These are phyloP conservation scores for Gila robusta DNA, from an alignment of 2,797 vertebrate species.

Conservation along the genomic window DNA sequence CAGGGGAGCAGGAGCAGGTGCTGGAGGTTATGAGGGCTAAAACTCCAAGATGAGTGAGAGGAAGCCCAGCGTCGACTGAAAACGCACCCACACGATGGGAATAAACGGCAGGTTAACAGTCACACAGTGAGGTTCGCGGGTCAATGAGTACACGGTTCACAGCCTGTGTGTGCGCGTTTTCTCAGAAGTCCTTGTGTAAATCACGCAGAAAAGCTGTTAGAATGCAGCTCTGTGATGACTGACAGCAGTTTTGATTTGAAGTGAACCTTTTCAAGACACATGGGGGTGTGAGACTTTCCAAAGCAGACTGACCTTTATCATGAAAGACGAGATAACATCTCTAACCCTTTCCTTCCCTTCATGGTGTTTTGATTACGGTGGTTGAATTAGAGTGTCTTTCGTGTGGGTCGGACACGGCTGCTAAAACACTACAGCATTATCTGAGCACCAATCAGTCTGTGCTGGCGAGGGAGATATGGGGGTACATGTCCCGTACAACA, in stretches of 20 bases:
- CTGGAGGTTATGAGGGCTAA: slow-evolving; percentile 41
- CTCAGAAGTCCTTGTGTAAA: slow-evolving; percentile 22
- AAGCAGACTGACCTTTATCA: slow-evolving; percentile 45
- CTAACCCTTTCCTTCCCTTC: slow-evolving; percentile 51
- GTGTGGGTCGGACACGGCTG: slow-evolving; percentile 63
- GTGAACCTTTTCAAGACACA: slow-evolving; percentile 55
- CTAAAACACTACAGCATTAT: slow-evolving; percentile 70
- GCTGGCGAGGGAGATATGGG: slow-evolving; percentile 42
- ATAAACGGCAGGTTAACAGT: slow-evolving; percentile 35
- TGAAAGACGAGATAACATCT: slow-evolving; percentile 66
- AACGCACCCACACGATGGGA: neutral
- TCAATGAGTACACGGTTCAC: slow-evolving; percentile 1
- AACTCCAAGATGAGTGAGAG: slow-evolving; percentile 29
- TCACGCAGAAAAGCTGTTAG: slow-evolving; percentile 34
- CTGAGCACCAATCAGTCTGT: slow-evolving; percentile 66
- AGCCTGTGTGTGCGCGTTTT: neutral
- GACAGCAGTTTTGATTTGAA: slow-evolving; percentile 60
- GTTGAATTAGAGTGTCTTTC: slow-evolving; percentile 69
- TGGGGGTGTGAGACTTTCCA: slow-evolving; percentile 46
- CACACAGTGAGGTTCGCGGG: slow-evolving; percentile 35
- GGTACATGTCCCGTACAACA: slow-evolving; percentile 42
- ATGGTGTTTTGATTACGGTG: slow-evolving; percentile 62
- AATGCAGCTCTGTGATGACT: slow-evolving; percentile 63
- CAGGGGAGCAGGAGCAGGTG: slow-evolving; percentile 44
- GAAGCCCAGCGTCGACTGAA: slow-evolving; percentile 7